Base-by-base conservation (phyloP, 2,888 invertebrate genomes). In the Pterostichus niger region DNA sequence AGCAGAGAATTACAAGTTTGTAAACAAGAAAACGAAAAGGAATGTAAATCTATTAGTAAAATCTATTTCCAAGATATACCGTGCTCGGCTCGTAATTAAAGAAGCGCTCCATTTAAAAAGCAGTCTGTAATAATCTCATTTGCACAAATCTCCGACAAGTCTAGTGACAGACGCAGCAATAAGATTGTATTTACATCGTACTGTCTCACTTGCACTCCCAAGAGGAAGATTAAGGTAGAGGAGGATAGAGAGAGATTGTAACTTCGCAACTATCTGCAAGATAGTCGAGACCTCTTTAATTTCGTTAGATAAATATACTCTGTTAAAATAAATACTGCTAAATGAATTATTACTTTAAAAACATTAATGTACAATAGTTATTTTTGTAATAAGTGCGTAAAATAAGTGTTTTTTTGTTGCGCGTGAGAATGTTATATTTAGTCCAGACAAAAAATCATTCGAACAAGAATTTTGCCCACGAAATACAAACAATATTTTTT, bases 91-190 rank as follows among this genome's bases (percentile, higher is more conserved):
- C 56, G 44, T 81, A 81, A 81, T 81, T 81, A 81, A 81, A 73
- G 79, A 61, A 73, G 71, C 84, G 82, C 77, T 78, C 71, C 56
- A 77, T 81, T 73, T 77, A 83, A 85, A 85, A 85, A 85, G 83
- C 83, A 85, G 76, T 82, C 84, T 84, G 85, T 85, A 85, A 85
- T 85, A 85, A 85, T 85, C 85, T 84, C 85, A 85, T 85, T 85
- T 85, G 77, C 85, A 68, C 81, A 81, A 81, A 78, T 59, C 59
- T 44, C 7, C 77, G 35, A 78, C 40, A 40, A 78, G 35, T 68
- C 54, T 44, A 17, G 44, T 80, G 80, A 71, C 80, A 81, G 54
- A 71, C 13, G 71, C 40, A 61, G 78, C 61, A 81, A 81, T 81
- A 73, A 81, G 81, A 52, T 81, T 81, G 71, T 68, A 81, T 81